These are phyloP conservation scores for Thermophis baileyi DNA, from an alignment of 2,113 vertebrate genomes.

Conservation along the genomic window DNA sequence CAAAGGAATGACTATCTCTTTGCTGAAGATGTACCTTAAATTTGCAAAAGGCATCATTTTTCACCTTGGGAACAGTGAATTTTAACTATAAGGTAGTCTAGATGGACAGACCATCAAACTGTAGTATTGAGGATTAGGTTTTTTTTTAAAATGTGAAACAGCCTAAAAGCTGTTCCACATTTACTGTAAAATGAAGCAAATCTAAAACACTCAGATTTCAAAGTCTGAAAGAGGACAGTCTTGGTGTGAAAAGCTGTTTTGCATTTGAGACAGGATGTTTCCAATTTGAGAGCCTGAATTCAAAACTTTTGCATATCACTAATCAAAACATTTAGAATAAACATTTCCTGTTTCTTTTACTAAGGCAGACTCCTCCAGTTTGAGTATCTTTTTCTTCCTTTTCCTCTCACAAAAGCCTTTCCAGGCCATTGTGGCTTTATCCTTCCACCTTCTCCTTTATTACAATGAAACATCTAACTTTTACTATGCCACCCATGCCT, in stretches of 20 bases:
- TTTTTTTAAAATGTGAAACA: background rate
- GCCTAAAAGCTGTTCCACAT: background rate
- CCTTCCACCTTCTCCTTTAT: background rate
- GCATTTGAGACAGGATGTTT: background rate
- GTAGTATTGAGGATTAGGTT: background rate
- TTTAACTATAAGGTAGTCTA: background rate
- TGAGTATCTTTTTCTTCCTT: background rate
- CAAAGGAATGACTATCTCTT: background rate
- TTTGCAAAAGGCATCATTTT: background rate
- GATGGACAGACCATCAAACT: background rate
- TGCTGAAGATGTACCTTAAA: background rate
- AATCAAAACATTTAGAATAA: background rate
- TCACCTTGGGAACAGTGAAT: background rate
- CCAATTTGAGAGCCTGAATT: background rate
- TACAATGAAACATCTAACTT: background rate
- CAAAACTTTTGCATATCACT: background rate
- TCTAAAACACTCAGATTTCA: background rate
- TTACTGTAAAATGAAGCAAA: background rate
- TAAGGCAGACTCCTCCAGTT: background rate
- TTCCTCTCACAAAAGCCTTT: background rate
- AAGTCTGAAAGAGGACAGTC: background rate
- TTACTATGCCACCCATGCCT: background rate
- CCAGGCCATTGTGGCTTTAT: background rate
- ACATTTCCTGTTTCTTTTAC: background rate
- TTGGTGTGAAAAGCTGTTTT: background rate